These are phyloP conservation scores for Tursiops truncatus DNA, from an alignment of 2,113 vertebrate species.

Conservation along the genomic window DNA sequence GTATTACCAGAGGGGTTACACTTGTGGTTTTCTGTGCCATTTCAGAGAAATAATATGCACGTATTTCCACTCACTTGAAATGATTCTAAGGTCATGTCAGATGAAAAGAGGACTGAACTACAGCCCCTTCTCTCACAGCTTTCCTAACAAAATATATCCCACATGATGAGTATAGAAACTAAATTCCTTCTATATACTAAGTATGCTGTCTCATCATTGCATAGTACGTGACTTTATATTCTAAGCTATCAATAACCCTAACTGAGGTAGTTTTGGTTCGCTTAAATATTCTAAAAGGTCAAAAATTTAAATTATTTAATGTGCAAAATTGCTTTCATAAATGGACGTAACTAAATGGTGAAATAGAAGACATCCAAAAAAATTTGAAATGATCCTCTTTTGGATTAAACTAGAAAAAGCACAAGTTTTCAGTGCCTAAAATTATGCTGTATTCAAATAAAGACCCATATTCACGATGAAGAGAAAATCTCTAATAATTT, in stretches of 20 bases:
- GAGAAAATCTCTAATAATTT: slow-evolving; percentile 97
- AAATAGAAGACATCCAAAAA: background rate
- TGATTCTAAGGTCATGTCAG: background rate
- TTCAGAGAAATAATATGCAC: background rate
- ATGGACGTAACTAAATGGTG: background rate
- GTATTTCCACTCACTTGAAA: background rate
- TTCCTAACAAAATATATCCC: slow-evolving; percentile 25
- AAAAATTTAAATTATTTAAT: background rate
- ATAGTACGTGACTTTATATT: background rate
- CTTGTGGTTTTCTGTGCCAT: background rate
- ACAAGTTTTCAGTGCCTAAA: slow-evolving; percentile 41
- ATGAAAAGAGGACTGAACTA: background rate
- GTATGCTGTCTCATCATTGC: background rate
- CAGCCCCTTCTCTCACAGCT: background rate
- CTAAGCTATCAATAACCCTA: background rate
- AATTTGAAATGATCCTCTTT: background rate
- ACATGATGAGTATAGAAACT: background rate
- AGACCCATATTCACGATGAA: slow-evolving; percentile 57
- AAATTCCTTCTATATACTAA: background rate
- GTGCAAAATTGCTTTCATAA: background rate
- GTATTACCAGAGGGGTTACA: background rate
- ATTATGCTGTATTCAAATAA: background rate
- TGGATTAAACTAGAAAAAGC: background rate
- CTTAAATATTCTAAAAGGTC: slow-evolving; percentile 8
- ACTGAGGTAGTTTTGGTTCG: background rate